These are phyloP conservation scores for Misgurnus mizolepis DNA, from an alignment of 2,113 vertebrate genomes.

Conservation along the genomic window DNA sequence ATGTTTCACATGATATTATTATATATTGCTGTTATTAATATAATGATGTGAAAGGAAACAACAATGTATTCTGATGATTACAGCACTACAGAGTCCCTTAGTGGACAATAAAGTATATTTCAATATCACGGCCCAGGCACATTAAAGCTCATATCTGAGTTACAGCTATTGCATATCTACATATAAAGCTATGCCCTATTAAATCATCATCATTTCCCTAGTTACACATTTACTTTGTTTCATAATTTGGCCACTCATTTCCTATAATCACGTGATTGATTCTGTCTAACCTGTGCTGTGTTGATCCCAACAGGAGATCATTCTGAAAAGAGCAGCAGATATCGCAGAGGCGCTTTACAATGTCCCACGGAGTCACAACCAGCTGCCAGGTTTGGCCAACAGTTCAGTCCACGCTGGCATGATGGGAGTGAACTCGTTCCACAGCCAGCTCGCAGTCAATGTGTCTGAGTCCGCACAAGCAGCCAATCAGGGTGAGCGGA, in stretches of 20 bases:
- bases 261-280: neutral
- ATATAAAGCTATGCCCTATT: neutral
- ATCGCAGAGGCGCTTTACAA: constrained; percentile 99
- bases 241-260: neutral
- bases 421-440: constrained; percentile 98
- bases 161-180: neutral
- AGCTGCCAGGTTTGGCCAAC: constrained; percentile 87
- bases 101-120: neutral
- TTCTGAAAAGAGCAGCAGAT: constrained; percentile 95
- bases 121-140: neutral
- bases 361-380: constrained; percentile 94
- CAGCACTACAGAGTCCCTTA: neutral
- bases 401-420: constrained; percentile 88
- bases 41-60: neutral
- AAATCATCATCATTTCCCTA: neutral
- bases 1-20: neutral
- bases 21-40: neutral
- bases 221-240: neutral
- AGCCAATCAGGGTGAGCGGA: constrained; percentile 89
- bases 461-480: constrained; percentile 90
- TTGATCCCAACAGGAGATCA: constrained; percentile 84
- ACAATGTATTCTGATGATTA: neutral
- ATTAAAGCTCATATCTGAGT: neutral
- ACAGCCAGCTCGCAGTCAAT: constrained; percentile 94
- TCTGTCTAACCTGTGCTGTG: neutral